Evolutionary conservation across 2,888 invertebrate genomes (phyloP).

Genomic region (Apantesis nais): DNA sequence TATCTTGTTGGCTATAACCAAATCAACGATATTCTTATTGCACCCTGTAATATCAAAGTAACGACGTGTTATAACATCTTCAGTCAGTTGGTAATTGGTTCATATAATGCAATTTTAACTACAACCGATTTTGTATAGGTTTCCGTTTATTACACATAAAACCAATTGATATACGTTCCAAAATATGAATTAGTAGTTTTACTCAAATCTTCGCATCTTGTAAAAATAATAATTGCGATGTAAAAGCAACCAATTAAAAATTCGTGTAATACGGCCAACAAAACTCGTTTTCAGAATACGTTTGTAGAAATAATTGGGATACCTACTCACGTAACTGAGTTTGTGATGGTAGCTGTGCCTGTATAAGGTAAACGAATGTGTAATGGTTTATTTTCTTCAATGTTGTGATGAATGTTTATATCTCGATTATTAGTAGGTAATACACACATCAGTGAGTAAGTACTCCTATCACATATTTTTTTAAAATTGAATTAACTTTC

Average conservation of each 20-base stretch:
- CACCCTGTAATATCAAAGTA: neutral
- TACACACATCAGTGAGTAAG: neutral
- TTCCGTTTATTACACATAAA: too few relatives aligned
- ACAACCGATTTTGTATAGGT: neutral
- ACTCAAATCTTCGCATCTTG: neutral
- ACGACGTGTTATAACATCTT: neutral
- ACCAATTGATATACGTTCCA: neutral
- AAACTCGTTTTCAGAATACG: neutral
- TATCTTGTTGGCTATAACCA: too few relatives aligned
- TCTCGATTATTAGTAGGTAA: neutral
- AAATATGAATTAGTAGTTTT: neutral
- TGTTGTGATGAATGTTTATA: constrained; percentile 1
- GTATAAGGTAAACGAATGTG: neutral
- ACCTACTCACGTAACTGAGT: neutral
- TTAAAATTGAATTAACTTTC: neutral
- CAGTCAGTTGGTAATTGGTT: neutral
- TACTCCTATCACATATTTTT: neutral
- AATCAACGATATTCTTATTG: neutral
- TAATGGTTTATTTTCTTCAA: neutral
- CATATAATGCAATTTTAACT: neutral
- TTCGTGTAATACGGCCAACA: neutral
- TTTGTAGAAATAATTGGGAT: neutral
- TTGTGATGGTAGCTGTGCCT: neutral
- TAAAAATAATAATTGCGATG: neutral
- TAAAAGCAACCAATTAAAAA: neutral